Percentiles rank a stretch among this genome's conserved stretches.
phyloP scores from a whole-genome alignment of 2,888 invertebrate genomes.

The Ophonus ardosiacus region DNA sequence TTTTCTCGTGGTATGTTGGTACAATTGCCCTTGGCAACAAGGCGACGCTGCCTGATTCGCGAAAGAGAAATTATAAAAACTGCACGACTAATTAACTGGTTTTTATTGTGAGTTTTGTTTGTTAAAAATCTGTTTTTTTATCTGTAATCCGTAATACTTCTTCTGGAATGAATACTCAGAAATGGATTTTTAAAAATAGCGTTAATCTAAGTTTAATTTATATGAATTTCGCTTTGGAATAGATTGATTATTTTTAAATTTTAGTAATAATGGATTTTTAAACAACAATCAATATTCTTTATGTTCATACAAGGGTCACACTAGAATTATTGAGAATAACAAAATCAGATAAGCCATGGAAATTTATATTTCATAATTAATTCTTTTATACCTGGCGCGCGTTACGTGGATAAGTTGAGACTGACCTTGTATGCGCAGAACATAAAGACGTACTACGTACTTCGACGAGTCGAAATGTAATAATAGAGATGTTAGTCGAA shows the following conservation, averaged over 20 bases:
- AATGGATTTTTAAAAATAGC: conserved; percentile 19
- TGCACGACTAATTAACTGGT: conserved; percentile 38
- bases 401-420: no score
- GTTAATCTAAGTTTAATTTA: conserved; percentile 7
- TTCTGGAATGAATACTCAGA: not conserved
- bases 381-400: no score
- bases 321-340: no score
- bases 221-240: conserved; percentile 7
- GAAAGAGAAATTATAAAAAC: conserved; percentile 40
- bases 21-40: conserved; percentile 20
- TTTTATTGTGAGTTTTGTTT: conserved; percentile 23
- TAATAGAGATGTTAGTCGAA: no score
- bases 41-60: not conserved
- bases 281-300: no score
- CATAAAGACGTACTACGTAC: no score
- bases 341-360: no score
- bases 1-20: conserved; percentile 27
- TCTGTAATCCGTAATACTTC: not conserved
- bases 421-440: no score
- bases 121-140: conserved; percentile 29
- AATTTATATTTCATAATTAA: no score
- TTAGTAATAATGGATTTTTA: no score
- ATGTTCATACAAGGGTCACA: no score
- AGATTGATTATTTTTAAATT: not conserved
- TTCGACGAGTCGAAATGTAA: no score